Evolutionary conservation across 1,140 invertebrate genomes (phyloP).

Genomic region (Nilaparvata lugens): DNA sequence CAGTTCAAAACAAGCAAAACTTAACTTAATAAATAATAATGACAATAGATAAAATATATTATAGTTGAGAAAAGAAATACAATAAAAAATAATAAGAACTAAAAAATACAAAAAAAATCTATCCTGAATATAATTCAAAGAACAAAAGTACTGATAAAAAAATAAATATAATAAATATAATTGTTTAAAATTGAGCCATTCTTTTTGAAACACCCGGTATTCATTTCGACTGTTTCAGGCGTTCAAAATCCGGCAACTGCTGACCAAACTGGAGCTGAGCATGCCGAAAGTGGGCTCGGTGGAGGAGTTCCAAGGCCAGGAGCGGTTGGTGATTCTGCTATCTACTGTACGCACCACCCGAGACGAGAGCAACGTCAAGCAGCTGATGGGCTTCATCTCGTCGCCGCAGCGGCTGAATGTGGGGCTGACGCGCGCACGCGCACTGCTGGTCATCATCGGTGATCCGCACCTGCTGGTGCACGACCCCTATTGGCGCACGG

Average conservation of each 20-base stretch:
- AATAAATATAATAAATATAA: too few relatives aligned
- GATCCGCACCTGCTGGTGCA: slow-evolving; percentile 55
- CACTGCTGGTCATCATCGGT: slow-evolving; percentile 69
- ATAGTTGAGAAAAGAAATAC: too few relatives aligned
- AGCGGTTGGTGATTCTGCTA: slow-evolving; percentile 75
- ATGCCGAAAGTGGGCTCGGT: slow-evolving; percentile 82
- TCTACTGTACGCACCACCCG: slow-evolving; percentile 67
- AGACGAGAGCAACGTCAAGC: slow-evolving; percentile 43
- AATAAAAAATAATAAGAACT: too few relatives aligned
- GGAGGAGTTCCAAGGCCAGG: slow-evolving; percentile 95
- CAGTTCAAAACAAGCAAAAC: too few relatives aligned
- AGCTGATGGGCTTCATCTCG: slow-evolving; percentile 64
- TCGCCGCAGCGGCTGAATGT: slow-evolving; percentile 74
- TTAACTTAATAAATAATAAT: too few relatives aligned
- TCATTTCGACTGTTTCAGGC: slow-evolving; percentile 53
- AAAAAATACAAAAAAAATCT: too few relatives aligned
- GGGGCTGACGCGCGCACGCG: slow-evolving; percentile 66
- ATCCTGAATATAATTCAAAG: too few relatives aligned
- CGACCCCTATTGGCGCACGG: slow-evolving; percentile 45
- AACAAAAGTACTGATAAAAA: too few relatives aligned
- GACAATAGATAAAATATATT: too few relatives aligned
- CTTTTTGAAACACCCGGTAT: too few relatives aligned
- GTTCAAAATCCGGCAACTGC: slow-evolving; percentile 54
- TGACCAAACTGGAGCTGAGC: slow-evolving; percentile 53
- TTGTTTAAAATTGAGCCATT: too few relatives aligned